phyloP scores from a whole-genome alignment of 2,113 vertebrate species.

The Caretta caretta region DNA sequence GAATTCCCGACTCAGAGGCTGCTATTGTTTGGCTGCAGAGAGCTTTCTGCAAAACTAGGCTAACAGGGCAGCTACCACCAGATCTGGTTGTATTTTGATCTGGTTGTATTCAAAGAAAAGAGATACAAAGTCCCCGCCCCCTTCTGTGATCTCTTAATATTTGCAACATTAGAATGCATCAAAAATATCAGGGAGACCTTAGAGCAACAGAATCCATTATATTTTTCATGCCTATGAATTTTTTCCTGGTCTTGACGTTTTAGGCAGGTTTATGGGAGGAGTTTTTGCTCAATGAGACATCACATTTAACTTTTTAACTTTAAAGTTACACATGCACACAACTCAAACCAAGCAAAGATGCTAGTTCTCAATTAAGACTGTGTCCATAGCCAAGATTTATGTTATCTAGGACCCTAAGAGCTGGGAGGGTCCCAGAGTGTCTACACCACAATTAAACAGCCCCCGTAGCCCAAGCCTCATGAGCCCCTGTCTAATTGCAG shows the following conservation, averaged over 20 bases:
- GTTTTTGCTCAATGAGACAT: neutral
- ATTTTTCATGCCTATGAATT: neutral
- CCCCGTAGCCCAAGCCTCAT: neutral
- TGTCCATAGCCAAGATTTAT: neutral
- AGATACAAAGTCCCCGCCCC: neutral
- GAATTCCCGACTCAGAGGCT: neutral
- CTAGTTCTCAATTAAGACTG: neutral
- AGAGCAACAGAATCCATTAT: neutral
- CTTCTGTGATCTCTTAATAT: neutral
- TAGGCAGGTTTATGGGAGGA: neutral
- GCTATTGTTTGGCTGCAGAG: neutral
- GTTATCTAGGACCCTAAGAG: neutral
- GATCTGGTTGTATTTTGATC: constrained; percentile 10
- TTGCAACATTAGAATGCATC: neutral
- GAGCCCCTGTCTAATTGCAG: neutral
- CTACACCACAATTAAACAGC: neutral
- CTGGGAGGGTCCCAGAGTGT: neutral
- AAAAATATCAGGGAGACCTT: neutral
- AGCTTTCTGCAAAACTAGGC: constrained; percentile 4
- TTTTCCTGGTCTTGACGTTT: neutral
- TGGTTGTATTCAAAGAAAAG: neutral
- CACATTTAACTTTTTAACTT: neutral
- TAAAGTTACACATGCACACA: neutral
- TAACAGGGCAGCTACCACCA: neutral
- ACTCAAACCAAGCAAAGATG: neutral